These are phyloP conservation scores for Loriculus beryllinus DNA, from an alignment of 2,797 vertebrate species.

Conservation along the genomic window DNA sequence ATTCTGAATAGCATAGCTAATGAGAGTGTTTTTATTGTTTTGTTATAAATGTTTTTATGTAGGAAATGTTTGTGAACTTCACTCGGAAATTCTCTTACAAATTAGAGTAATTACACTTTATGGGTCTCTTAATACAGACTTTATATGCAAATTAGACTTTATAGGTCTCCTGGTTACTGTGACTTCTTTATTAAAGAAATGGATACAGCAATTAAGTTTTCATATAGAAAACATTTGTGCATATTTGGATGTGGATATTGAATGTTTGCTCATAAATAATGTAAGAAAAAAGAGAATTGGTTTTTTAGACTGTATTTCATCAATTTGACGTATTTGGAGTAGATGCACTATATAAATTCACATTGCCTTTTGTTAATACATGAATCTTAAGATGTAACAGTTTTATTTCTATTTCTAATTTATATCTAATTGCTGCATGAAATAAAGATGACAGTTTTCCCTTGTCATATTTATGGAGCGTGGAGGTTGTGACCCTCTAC, in stretches of 20 bases:
- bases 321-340: neutral
- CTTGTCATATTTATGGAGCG: neutral
- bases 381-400: neutral
- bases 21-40: neutral
- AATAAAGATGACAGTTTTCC: neutral
- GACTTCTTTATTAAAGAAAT: neutral
- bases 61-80: neutral
- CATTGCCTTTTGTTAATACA: neutral
- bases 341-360: neutral
- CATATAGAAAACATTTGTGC: neutral
- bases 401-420: neutral
- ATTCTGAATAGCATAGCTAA: neutral
- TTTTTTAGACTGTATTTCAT: neutral
- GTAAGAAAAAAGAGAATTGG: neutral
- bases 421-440: neutral
- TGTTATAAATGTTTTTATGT: neutral
- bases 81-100: neutral
- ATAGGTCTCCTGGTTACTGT: neutral
- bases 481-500: neutral
- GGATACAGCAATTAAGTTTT: neutral
- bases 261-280: neutral
- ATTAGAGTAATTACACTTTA: neutral
- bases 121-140: neutral
- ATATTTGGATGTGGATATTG: neutral
- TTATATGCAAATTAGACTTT: neutral